phyloP scores from a whole-genome alignment of 2,888 invertebrate genomes.

The Eilema sororculum region DNA sequence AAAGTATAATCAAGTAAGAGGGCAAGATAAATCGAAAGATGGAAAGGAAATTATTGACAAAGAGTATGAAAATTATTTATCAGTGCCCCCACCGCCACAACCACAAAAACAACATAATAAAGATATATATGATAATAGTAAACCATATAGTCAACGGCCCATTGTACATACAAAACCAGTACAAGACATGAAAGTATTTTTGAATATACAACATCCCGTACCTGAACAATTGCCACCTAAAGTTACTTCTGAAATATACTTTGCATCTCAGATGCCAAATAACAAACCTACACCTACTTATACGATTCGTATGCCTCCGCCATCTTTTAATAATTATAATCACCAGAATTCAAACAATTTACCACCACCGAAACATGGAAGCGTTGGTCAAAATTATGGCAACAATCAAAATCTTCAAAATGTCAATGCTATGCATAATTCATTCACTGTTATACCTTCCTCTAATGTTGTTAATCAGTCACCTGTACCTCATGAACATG shows the following conservation, averaged over 20 bases:
- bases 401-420: conserved; percentile 11
- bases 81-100: conserved; percentile 81
- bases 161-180: conserved; percentile 78
- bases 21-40: conserved; percentile 63
- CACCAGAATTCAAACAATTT: conserved; percentile 44
- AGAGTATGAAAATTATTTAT: conserved; percentile 82
- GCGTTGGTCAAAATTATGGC: conserved; percentile 18
- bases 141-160: conserved; percentile 74
- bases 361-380: conserved; percentile 35
- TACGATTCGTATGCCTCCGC: conserved; percentile 75
- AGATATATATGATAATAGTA: conserved; percentile 71
- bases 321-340: conserved; percentile 55
- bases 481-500: conserved; percentile 53
- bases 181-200: conserved; percentile 81
- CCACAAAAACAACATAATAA: conserved; percentile 69
- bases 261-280: conserved; percentile 77
- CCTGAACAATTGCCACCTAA: conserved; percentile 77
- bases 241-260: conserved; percentile 84
- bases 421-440: conserved; percentile 46
- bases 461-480: conserved; percentile 67
- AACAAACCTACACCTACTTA: conserved; percentile 76
- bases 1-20: conserved; percentile 64
- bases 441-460: conserved; percentile 57
- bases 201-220: conserved; percentile 81
- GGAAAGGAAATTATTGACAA: conserved; percentile 77